A percentile compares a stretch with the other conserved stretches of the same genome.
These are phyloP conservation scores for Syngnathoides biaculeatus DNA, from an alignment of 2,113 vertebrate species.

Conservation along the genomic window DNA sequence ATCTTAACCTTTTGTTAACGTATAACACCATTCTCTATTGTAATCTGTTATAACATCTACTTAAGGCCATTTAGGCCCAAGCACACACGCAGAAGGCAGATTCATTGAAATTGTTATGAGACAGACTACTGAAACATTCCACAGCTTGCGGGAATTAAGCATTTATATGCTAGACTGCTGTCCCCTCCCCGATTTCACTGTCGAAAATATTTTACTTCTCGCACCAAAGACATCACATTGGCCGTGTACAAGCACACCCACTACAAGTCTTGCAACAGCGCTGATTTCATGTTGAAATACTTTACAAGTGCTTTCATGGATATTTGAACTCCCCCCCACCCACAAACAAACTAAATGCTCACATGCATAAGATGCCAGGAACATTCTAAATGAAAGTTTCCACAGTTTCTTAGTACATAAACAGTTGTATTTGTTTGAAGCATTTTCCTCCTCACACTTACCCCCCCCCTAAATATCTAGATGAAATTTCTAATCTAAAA, in stretches of 20 bases:
- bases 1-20: slow-evolving; percentile 36
- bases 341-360: slow-evolving; percentile 27
- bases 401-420: slow-evolving; percentile 13
- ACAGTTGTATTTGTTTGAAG: slow-evolving; percentile 11
- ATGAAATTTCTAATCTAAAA: neutral
- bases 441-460: slow-evolving; percentile 8
- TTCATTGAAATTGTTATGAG: slow-evolving; percentile 47
- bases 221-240: slow-evolving; percentile 72
- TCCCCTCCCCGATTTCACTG: slow-evolving; percentile 1
- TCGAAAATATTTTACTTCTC: slow-evolving; percentile 44
- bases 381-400: slow-evolving; percentile 4
- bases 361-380: slow-evolving; percentile 9
- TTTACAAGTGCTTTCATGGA: slow-evolving; percentile 37
- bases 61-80: slow-evolving; percentile 40
- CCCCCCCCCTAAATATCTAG: slow-evolving; percentile 8
- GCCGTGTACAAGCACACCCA: slow-evolving; percentile 37
- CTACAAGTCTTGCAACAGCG: slow-evolving; percentile 56
- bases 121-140: slow-evolving; percentile 77
- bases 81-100: slow-evolving; percentile 50
- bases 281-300: slow-evolving; percentile 33
- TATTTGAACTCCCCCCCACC: neutral
- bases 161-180: slow-evolving; percentile 52
- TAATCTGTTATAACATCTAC: slow-evolving; percentile 33
- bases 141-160: slow-evolving; percentile 56
- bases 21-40: slow-evolving; percentile 13